These are phyloP conservation scores for Callyntrura guangdongensis DNA, from an alignment of 2,888 invertebrate species.

Conservation along the genomic window DNA sequence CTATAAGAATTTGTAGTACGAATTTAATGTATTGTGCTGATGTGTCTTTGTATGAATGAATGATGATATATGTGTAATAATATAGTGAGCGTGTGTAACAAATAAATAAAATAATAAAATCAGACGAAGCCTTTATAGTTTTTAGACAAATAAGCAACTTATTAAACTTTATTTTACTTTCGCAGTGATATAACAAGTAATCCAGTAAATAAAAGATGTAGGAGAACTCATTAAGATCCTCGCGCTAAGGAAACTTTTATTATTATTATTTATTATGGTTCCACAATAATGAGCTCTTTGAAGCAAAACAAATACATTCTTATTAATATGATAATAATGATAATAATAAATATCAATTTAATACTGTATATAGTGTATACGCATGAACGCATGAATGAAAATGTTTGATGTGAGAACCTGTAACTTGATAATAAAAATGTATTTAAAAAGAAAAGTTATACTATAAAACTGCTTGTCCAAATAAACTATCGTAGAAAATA, in stretches of 20 bases:
- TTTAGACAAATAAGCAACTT: constrained; percentile 5
- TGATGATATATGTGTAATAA: neutral
- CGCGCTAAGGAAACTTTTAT: neutral
- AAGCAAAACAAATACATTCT: neutral
- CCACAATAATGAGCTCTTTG: neutral
- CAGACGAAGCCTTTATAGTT: constrained; percentile 25
- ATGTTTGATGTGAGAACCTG: neutral
- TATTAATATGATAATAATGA: neutral
- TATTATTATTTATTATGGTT: neutral
- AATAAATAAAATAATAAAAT: constrained; percentile 12
- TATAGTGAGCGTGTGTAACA: constrained; percentile 8
- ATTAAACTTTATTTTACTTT: constrained; percentile 24
- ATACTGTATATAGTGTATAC: neutral
- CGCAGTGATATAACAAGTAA: neutral
- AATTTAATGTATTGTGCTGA: neutral
- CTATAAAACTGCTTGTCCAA: constrained; percentile 21
- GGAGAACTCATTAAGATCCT: constrained; percentile 30
- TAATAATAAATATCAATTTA: neutral
- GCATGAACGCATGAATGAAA: neutral
- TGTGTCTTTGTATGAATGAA: constrained; percentile 39
- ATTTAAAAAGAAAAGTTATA: neutral
- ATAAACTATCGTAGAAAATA: neutral
- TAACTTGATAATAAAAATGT: constrained; percentile 30
- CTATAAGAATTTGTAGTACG: neutral
- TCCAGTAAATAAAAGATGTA: constrained; percentile 1